Evolutionary conservation across 2,888 invertebrate genomes (phyloP).

Genomic region (Metopia argyrocephala): DNA sequence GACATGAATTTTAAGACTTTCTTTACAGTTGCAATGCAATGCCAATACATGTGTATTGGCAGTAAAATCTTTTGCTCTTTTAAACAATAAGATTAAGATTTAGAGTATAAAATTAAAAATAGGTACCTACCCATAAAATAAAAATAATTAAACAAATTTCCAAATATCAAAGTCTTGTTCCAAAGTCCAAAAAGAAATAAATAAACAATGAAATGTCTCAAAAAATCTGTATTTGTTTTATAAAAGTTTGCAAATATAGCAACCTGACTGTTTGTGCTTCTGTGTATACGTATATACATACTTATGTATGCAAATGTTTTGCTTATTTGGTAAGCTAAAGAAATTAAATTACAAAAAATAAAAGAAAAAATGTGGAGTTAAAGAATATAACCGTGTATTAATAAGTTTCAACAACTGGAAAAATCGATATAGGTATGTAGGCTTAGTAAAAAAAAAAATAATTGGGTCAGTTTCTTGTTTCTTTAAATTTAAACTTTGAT

Average conservation of each 20-base stretch:
- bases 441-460: no score
- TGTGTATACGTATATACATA: neutral
- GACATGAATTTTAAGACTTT: no score
- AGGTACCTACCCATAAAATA: neutral
- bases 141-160: neutral
- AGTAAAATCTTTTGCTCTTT: no score
- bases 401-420: neutral
- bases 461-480: no score
- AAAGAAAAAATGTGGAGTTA: neutral
- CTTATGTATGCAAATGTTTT: neutral
- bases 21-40: no score
- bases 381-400: neutral
- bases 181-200: constrained; percentile 30
- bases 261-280: neutral
- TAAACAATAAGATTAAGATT: no score
- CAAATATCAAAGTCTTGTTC: constrained; percentile 15
- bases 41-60: no score
- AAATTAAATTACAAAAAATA: neutral
- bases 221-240: neutral
- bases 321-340: no score
- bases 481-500: neutral
- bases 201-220: neutral
- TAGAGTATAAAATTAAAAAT: no score
- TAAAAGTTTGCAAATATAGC: constrained; percentile 13
- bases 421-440: neutral